These are phyloP conservation scores for Tretioscincus oriximinensis DNA, from an alignment of 2,113 vertebrate genomes.

Conservation along the genomic window DNA sequence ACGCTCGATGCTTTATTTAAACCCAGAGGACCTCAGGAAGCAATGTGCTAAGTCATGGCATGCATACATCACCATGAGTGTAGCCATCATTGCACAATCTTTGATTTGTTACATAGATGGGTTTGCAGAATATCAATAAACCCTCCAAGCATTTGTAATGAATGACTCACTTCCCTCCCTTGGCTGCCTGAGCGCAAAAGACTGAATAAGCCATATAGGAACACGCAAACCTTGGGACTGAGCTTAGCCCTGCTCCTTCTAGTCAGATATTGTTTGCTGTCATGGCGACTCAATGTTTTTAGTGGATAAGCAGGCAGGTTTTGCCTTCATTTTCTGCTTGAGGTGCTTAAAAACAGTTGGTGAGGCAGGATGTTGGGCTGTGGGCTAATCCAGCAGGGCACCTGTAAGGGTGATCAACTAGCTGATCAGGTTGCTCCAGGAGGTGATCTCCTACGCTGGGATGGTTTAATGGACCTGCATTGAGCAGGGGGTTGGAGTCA, in stretches of 20 bases:
- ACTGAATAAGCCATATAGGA: not conserved
- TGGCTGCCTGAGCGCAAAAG: not conserved
- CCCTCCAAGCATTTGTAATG: constrained; percentile 47
- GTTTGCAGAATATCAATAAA: constrained; percentile 41
- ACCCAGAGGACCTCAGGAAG: not conserved
- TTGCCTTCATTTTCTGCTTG: not conserved
- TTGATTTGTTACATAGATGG: constrained; percentile 28
- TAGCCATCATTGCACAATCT: constrained; percentile 13
- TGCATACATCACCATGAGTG: not conserved
- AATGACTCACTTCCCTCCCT: constrained; percentile 56
- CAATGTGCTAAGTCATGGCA: not conserved
- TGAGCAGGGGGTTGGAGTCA: too few species aligned
- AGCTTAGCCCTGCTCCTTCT: not conserved
- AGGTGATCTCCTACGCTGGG: too few species aligned
- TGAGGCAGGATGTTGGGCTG: too few species aligned
- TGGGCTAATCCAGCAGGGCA: too few species aligned
- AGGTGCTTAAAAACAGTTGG: too few species aligned
- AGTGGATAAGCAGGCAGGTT: not conserved
- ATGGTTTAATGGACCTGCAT: too few species aligned
- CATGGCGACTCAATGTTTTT: not conserved
- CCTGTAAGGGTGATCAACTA: too few species aligned
- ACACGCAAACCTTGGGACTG: not conserved
- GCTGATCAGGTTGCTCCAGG: too few species aligned
- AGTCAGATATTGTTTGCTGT: not conserved
- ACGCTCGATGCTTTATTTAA: not conserved